Evolutionary conservation across 1,140 invertebrate genomes (phyloP), one percentile per base, ranked within the genome.

Genomic region (Monomorium pharaonis): DNA sequence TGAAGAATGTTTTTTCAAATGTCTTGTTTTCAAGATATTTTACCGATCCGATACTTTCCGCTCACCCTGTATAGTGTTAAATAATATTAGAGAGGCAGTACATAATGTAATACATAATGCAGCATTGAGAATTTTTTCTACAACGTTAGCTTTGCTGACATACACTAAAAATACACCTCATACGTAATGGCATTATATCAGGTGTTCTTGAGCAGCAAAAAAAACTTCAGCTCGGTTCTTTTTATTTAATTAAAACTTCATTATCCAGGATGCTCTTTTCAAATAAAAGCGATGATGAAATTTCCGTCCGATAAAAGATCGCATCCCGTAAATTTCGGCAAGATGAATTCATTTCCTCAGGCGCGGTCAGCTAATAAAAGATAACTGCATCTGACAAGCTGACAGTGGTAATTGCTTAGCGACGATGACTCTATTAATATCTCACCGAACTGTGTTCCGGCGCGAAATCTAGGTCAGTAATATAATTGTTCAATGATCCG

Each of bases 91-190:
- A 56, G 56, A 30, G 10, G 16, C n/a, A 14, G 16, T 80, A 70
- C 21, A 58, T 21, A 78, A 21, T 62, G n/a, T 62, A 63, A 69
- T 78, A 58, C 7, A 56, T 70, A 30, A 70, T 9, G 7, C 58
- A 78, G 75, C 49, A 72, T 69, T 56, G 63, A 81, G 33, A 56
- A 69, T 5, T 56, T 69, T 56, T 72, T 56, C 24, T 69, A 30
- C 12, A 44, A 69, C 49, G 14, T 47, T 72, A 60, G 37, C 51
- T 12, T 74, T 74, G 37, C 1, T 30, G 37, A 47, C 14, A 18
- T 16, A n/a, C 9, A 70, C 27, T 83, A 74, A 83, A 72, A 83
- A 83, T 81, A 81, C 16, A 65, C 24, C 18, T 44, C 65, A 27
- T 69, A 80, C 12, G 21, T 80, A 80, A 70, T 21, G 27, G 33